Evolutionary conservation across 2,113 vertebrate species (phyloP), one percentile per base, ranked within the genome.

Genomic region (Chionis minor): DNA sequence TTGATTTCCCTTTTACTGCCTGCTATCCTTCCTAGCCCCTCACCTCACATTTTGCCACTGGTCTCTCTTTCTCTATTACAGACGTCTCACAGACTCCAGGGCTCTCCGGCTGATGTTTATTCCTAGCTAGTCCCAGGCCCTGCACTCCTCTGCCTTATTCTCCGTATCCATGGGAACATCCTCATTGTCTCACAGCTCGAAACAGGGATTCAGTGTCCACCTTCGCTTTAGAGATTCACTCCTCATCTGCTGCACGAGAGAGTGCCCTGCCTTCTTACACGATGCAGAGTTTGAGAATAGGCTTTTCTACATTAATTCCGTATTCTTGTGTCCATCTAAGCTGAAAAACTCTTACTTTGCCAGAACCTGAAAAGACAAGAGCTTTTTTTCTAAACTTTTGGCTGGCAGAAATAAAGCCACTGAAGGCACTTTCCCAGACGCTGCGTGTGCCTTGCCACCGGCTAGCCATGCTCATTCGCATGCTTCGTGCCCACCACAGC

Each of bases 141-240:
- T 94, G 88, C 92, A 79, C 88, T 94, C n/a, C 70, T 95, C 71
- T 91, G 81, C 71, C 74, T 77, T 90, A 22, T 78, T 93, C 94
- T 70, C 81, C 82, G 92, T 95, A 96, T 94, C 96, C 95, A 93
- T 96, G 94, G 92, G 91, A 94, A 94, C 91, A 89, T 89, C 52
- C 35, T 72, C 49, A 85, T 89, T 94, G 73, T 89, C 86, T 78
- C 9, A 3, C 0, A 0, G 45, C 73, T 94, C 61, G 72, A 91
- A 96, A 78, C 86, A 92, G 84, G 71, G 73, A 70, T 96, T 94
- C 93, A 80, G 87, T 58, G 87, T 85, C 94, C 94, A 96, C 92
- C 93, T 95, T 96, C 27, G 0, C 66, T 74, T 94, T 87, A 94
- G 61, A 89, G 88, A 92, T 85, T 95, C 88, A 72, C 78, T 91